Conservation (phyloP, 2,888 invertebrate genomes). For the Artemia sinica region DNA sequence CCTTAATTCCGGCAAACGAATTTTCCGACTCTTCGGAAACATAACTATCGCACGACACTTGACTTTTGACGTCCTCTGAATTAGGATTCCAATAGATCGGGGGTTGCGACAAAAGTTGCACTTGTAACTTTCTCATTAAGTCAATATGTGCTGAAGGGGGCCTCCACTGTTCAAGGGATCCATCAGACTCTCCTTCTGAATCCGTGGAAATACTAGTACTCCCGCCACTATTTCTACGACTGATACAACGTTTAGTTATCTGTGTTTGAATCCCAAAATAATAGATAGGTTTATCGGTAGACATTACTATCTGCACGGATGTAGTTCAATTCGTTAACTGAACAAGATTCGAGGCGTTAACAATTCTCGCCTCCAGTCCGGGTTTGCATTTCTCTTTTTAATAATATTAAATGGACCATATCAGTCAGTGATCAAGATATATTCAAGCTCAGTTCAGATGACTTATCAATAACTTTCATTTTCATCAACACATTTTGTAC, state of each 20-base stretch:
- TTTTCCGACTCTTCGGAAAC: background rate
- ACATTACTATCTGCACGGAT: too few species aligned
- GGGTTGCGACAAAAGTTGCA: background rate
- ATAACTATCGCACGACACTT: background rate
- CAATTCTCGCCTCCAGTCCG: too few species aligned
- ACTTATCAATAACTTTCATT: too few species aligned
- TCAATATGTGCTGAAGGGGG: constrained; percentile 4
- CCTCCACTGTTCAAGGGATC: constrained; percentile 6
- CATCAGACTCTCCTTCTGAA: constrained; percentile 11
- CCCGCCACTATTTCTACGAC: background rate
- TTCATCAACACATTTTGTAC: too few species aligned
- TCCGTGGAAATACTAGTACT: background rate
- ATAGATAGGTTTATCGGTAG: background rate
- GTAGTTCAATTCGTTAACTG: too few species aligned
- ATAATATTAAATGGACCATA: too few species aligned
- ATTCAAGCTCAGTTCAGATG: too few species aligned
- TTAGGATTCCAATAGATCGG: constrained; percentile 2
- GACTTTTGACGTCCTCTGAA: background rate
- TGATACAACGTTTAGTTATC: background rate
- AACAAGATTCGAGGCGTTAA: too few species aligned
- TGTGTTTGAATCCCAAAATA: background rate
- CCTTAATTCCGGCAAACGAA: constrained; percentile 56
- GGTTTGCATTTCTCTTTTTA: too few species aligned
- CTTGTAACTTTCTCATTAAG: constrained; percentile 6
- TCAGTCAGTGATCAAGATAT: too few species aligned